A percentile compares a stretch with the other conserved stretches of the same genome.
These are phyloP conservation scores for Percopsis transmontana DNA, from an alignment of 2,113 vertebrate genomes.

Conservation along the genomic window DNA sequence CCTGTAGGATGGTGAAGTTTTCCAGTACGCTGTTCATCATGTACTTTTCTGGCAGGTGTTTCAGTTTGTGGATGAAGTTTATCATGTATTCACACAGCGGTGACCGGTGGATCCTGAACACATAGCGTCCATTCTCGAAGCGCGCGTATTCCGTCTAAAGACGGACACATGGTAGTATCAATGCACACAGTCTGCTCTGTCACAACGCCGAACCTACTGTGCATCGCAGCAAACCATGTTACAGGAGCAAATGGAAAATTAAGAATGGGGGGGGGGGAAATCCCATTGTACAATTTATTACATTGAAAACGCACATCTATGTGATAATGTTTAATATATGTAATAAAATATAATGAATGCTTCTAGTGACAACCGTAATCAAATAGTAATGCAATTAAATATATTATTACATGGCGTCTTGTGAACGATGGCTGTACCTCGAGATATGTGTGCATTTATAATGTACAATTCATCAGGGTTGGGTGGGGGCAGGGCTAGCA, in stretches of 20 bases:
- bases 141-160: slow-evolving; percentile 89
- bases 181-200: neutral
- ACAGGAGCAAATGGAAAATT: slow-evolving; percentile 23
- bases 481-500: slow-evolving; percentile 40
- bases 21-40: slow-evolving; percentile 99
- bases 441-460: slow-evolving; percentile 49
- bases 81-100: slow-evolving; percentile 97
- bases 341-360: slow-evolving; percentile 67
- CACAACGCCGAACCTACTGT: slow-evolving; percentile 8
- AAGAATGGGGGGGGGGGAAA: too few species aligned
- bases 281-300: slow-evolving; percentile 37
- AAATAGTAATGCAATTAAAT: slow-evolving; percentile 66
- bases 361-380: slow-evolving; percentile 68
- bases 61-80: slow-evolving; percentile 97
- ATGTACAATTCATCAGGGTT: slow-evolving; percentile 64
- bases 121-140: slow-evolving; percentile 89
- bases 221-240: slow-evolving; percentile 21
- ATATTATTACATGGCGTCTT: slow-evolving; percentile 51
- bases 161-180: slow-evolving; percentile 25
- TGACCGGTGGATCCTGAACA: slow-evolving; percentile 91
- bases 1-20: slow-evolving; percentile 96
- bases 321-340: slow-evolving; percentile 56
- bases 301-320: slow-evolving; percentile 39
- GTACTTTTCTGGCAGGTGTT: slow-evolving; percentile 94
- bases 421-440: slow-evolving; percentile 59